Conservation (phyloP, 2,888 invertebrate species). For the Halictus quadricinctus region DNA sequence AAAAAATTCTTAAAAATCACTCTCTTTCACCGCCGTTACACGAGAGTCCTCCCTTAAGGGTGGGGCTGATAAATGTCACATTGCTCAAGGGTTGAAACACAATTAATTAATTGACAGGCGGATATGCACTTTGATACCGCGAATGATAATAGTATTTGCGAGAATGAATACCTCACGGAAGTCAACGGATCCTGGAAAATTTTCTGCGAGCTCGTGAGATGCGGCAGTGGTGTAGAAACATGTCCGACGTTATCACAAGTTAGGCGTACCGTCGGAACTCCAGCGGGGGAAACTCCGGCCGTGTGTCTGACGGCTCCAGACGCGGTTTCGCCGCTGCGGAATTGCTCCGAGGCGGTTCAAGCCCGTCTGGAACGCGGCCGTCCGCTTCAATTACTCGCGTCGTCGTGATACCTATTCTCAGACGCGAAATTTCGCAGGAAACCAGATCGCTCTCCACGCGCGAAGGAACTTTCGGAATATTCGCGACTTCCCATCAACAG, state of each 20-base stretch:
- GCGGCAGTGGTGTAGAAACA: neutral
- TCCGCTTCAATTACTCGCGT: constrained; percentile 19
- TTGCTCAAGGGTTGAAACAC: too few species aligned
- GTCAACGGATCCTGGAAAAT: neutral
- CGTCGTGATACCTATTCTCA: constrained; percentile 1
- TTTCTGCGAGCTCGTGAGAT: neutral
- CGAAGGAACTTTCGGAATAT: too few species aligned
- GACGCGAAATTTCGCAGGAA: neutral
- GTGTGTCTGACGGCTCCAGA: constrained; percentile 1
- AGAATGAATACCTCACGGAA: too few species aligned
- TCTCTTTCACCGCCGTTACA: too few species aligned
- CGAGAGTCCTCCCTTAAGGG: too few species aligned
- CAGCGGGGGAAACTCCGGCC: neutral
- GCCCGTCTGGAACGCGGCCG: neutral
- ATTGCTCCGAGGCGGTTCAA: neutral
- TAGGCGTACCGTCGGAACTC: constrained; percentile 19
- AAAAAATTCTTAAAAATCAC: too few species aligned
- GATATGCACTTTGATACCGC: too few species aligned
- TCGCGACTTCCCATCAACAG: neutral
- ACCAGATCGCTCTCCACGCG: neutral
- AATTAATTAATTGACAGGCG: too few species aligned
- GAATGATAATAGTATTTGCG: too few species aligned
- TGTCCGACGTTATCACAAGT: constrained; percentile 18
- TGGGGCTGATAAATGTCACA: too few species aligned
- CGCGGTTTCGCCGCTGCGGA: constrained; percentile 8